These are phyloP conservation scores for Aythya baeri DNA, from an alignment of 2,113 vertebrate species.

Conservation along the genomic window DNA sequence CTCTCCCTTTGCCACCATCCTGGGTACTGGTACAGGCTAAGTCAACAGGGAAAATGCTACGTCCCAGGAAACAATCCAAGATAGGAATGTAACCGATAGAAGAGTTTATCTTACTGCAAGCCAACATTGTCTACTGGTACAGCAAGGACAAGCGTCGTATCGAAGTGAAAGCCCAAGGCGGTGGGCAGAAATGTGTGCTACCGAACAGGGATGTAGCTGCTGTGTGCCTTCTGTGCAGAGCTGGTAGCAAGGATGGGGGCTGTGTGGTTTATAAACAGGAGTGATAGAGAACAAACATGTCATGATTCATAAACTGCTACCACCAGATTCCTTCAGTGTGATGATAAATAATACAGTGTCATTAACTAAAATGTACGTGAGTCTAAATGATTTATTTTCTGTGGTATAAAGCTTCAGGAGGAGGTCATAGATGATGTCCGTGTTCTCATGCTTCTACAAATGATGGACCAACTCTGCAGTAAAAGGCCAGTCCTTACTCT, in stretches of 20 bases:
- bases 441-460: background rate
- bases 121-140: fast-evolving
- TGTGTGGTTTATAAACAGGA: background rate
- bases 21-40: background rate
- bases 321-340: background rate
- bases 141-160: fast-evolving
- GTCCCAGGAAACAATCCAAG: background rate
- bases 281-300: background rate
- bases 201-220: background rate
- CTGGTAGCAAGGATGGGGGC: background rate
- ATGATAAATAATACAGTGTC: background rate
- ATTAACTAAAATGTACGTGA: background rate
- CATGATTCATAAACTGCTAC: background rate
- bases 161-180: background rate
- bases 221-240: background rate
- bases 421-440: background rate
- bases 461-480: background rate
- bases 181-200: fast-evolving
- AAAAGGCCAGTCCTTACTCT: background rate
- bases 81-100: background rate
- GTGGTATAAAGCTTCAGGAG: background rate
- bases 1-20: background rate
- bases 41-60: background rate
- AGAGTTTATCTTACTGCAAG: background rate
- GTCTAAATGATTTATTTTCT: background rate